Percentiles rank a stretch among this genome's conserved stretches.
Evolutionary conservation across 2,113 vertebrate genomes (phyloP).

Genomic region (Eretmochelys imbricata): DNA sequence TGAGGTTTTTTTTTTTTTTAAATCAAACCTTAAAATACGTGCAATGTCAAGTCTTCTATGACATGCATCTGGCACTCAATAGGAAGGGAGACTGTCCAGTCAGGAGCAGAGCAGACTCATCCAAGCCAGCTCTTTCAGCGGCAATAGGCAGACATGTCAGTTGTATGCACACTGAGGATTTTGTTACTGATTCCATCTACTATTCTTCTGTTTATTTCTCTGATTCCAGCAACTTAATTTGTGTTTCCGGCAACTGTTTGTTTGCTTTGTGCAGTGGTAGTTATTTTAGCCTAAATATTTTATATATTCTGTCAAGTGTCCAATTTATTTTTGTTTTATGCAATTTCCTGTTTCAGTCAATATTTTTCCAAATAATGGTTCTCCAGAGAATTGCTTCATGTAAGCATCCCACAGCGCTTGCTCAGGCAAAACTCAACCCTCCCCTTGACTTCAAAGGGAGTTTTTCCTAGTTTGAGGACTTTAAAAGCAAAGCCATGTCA

Average conservation of each 20-base stretch:
- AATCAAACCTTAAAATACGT: accelerated
- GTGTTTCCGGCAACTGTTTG: constrained; percentile 64
- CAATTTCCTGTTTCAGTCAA: constrained; percentile 57
- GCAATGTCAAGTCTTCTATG: accelerated
- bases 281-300: constrained; percentile 66
- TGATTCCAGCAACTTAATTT: constrained; percentile 53
- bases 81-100: not conserved
- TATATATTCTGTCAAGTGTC: constrained; percentile 62
- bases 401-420: not conserved
- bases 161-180: not conserved
- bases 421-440: not conserved
- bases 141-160: not conserved
- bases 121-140: not conserved
- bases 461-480: not conserved
- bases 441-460: not conserved
- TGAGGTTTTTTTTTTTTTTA: not conserved
- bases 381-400: not conserved
- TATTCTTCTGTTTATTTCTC: constrained; percentile 65
- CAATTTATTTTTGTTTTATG: constrained; percentile 58
- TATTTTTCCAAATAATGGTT: not conserved
- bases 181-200: constrained; percentile 16
- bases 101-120: not conserved
- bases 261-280: constrained; percentile 64
- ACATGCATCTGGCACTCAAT: not conserved
- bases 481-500: not conserved